Conservation (phyloP, 2,888 invertebrate genomes). For the Microctonus brassicae region DNA sequence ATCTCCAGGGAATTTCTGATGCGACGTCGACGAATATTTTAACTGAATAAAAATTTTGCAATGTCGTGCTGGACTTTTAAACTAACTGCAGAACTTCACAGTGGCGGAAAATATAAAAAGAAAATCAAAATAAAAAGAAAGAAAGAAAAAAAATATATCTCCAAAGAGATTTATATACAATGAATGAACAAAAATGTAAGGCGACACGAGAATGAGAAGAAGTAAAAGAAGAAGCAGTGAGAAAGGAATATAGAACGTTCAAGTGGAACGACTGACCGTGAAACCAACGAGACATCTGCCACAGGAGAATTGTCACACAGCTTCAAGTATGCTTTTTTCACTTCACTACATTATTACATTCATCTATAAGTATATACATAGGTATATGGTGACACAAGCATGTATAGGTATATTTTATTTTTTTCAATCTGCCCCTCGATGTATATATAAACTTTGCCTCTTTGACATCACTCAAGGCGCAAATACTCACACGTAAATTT, state of each 20-base stretch:
- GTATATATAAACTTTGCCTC: background rate
- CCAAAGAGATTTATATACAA: background rate
- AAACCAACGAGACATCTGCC: constrained; percentile 45
- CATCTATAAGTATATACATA: too few relatives aligned
- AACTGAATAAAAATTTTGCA: constrained; percentile 13
- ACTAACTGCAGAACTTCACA: background rate
- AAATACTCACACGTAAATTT: constrained; percentile 19
- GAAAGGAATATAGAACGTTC: constrained; percentile 27
- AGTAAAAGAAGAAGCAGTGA: background rate
- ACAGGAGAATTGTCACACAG: constrained; percentile 31
- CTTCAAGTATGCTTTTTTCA: constrained; percentile 30
- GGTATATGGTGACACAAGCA: too few relatives aligned
- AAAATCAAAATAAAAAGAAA: constrained; percentile 19
- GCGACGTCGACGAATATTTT: constrained; percentile 1
- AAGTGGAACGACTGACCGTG: constrained; percentile 39
- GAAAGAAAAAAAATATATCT: background rate
- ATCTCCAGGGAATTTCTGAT: background rate
- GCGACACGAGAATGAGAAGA: constrained; percentile 1
- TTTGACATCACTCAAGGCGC: constrained; percentile 18
- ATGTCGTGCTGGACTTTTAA: background rate
- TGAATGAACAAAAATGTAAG: background rate
- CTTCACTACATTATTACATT: too few relatives aligned
- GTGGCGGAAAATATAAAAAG: background rate
- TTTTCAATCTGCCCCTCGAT: background rate
- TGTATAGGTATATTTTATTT: constrained; percentile 17